Conservation (phyloP, 2,797 vertebrate species). For the Anomalospiza imberbis region DNA sequence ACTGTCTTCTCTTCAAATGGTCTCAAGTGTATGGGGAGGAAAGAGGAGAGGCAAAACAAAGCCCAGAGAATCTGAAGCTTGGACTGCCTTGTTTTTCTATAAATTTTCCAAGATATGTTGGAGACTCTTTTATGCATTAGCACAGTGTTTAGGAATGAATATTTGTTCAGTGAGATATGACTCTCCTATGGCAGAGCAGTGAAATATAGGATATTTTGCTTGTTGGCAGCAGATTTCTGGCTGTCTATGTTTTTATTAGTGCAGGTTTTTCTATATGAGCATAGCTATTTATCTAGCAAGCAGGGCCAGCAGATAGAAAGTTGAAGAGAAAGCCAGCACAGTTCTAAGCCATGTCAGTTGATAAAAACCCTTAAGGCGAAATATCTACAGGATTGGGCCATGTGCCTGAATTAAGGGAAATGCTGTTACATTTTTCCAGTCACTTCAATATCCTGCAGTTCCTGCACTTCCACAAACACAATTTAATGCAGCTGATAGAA, state of each 20-base stretch:
- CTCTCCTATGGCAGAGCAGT: conserved; percentile 32
- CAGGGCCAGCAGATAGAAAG: conserved; percentile 39
- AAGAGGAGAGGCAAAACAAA: neutral
- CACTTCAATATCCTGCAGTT: conserved; percentile 7
- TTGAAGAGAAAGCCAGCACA: conserved; percentile 33
- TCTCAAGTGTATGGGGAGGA: neutral
- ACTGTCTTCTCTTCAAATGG: neutral
- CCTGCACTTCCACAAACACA: neutral
- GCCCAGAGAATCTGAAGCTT: neutral
- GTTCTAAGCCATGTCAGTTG: conserved; percentile 16
- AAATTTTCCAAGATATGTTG: conserved; percentile 14
- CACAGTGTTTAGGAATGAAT: conserved; percentile 43
- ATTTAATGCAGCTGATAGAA: neutral
- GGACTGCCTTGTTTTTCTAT: neutral
- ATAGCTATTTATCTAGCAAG: conserved; percentile 58
- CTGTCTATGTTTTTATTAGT: conserved; percentile 58
- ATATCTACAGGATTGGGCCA: conserved; percentile 18
- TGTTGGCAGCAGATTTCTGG: conserved; percentile 65
- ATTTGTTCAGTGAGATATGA: conserved; percentile 55
- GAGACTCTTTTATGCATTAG: conserved; percentile 37
- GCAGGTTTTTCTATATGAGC: conserved; percentile 50
- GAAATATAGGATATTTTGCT: conserved; percentile 61
- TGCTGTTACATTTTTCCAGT: conserved; percentile 29
- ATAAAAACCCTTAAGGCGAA: conserved; percentile 24
- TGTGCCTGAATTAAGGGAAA: conserved; percentile 25